A percentile compares a stretch with the other conserved stretches of the same genome.
phyloP scores from a whole-genome alignment of 2,797 vertebrate genomes.

The Buphagus erythrorhynchus region DNA sequence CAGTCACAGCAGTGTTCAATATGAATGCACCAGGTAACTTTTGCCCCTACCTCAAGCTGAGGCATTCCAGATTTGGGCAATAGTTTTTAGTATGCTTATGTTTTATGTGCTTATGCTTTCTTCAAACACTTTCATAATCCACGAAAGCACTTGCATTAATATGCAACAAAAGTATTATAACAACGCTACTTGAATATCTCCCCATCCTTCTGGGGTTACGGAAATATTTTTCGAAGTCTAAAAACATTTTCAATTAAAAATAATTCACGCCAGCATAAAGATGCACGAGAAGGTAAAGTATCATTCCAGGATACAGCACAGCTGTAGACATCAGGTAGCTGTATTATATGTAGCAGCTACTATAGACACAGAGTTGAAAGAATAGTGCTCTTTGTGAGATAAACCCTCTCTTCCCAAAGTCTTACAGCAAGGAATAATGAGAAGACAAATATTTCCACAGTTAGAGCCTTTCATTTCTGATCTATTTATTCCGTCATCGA shows the following conservation, averaged over 20 bases:
- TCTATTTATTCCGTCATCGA: background rate
- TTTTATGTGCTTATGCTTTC: no score
- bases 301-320: background rate
- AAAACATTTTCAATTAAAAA: background rate
- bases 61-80: background rate
- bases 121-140: background rate
- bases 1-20: background rate
- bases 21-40: background rate
- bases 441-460: background rate
- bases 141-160: background rate
- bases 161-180: background rate
- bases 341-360: background rate
- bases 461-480: background rate
- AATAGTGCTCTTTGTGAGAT: background rate
- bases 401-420: background rate
- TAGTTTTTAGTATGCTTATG: background rate
- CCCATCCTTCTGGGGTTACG: background rate
- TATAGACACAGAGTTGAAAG: background rate
- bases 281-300: background rate
- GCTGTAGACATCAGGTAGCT: background rate
- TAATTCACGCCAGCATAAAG: background rate
- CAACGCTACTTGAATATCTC: background rate
- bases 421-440: background rate
- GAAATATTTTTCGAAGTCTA: background rate
- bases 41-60: background rate